Percentiles rank a stretch among this genome's conserved stretches.
Evolutionary conservation across 2,113 vertebrate species (phyloP).

Genomic region (Datnioides undecimradiatus): DNA sequence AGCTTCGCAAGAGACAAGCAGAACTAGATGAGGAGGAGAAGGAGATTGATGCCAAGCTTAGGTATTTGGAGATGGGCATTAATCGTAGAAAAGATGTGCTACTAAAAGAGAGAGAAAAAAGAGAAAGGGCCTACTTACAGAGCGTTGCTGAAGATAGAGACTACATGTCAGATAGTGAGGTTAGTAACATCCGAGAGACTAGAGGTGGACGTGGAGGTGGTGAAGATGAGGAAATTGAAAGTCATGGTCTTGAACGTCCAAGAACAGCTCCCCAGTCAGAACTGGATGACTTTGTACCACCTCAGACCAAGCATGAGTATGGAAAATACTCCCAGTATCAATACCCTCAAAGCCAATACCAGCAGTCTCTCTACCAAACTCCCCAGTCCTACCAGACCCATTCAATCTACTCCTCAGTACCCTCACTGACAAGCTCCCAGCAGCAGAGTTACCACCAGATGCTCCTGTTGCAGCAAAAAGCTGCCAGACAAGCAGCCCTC

Average conservation of each 20-base stretch:
- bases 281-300: constrained; percentile 92
- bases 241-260: constrained; percentile 91
- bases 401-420: constrained; percentile 92
- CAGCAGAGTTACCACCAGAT: constrained; percentile 94
- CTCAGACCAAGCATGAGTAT: constrained; percentile 94
- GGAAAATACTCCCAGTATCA: constrained; percentile 94
- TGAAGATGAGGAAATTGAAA: constrained; percentile 83
- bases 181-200: constrained; percentile 92
- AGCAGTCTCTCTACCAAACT: constrained; percentile 91
- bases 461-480: constrained; percentile 94
- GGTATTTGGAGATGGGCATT: constrained; percentile 99
- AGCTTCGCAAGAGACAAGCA: constrained; percentile 97
- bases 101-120: constrained; percentile 95
- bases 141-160: constrained; percentile 98
- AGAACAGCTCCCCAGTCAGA: constrained; percentile 95
- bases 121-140: constrained; percentile 96
- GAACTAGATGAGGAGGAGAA: constrained; percentile 99
- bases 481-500: constrained; percentile 89
- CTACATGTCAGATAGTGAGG: constrained; percentile 99
- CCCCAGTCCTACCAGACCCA: constrained; percentile 95
- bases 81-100: constrained; percentile 96
- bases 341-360: constrained; percentile 91
- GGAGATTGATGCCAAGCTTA: constrained; percentile 97
- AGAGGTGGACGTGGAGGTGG: constrained; percentile 82
- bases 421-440: constrained; percentile 91